Conservation (phyloP, 2,797 vertebrate species). For the Phaenicophaeus curvirostris region DNA sequence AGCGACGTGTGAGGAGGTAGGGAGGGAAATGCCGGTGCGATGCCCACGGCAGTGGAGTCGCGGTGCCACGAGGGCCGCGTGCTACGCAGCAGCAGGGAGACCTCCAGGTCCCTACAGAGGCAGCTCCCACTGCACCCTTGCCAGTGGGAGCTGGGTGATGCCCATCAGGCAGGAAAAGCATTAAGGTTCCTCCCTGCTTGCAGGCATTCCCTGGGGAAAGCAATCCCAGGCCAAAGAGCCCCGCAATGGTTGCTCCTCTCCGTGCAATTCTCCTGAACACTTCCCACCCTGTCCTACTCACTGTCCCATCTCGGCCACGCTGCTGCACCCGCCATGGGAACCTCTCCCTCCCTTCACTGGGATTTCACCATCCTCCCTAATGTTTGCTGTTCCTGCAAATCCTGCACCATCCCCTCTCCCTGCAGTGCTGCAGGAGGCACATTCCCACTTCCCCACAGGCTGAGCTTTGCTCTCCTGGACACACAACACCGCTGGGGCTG, state of each 20-base stretch:
- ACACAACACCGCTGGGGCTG: accelerated
- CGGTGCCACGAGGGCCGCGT: background rate
- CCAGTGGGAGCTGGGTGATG: background rate
- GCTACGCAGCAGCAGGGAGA: background rate
- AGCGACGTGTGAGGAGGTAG: accelerated
- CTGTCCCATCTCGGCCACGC: accelerated
- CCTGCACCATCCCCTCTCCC: accelerated
- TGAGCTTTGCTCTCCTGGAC: accelerated
- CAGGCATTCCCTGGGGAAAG: background rate
- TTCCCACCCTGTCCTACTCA: background rate
- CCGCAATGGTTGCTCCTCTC: background rate
- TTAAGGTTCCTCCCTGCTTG: background rate
- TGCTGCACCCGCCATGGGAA: background rate
- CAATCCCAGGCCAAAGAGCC: background rate
- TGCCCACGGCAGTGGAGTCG: accelerated
- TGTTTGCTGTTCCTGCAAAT: accelerated
- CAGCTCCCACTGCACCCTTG: accelerated
- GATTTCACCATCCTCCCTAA: background rate
- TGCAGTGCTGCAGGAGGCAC: accelerated
- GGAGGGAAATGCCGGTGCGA: background rate
- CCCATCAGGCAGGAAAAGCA: background rate
- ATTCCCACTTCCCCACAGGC: accelerated
- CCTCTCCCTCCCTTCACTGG: background rate
- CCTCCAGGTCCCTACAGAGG: accelerated
- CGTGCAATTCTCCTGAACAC: accelerated